Evolutionary conservation across 2,797 vertebrate genomes (phyloP).

Genomic region (Heterohyrax brucei): DNA sequence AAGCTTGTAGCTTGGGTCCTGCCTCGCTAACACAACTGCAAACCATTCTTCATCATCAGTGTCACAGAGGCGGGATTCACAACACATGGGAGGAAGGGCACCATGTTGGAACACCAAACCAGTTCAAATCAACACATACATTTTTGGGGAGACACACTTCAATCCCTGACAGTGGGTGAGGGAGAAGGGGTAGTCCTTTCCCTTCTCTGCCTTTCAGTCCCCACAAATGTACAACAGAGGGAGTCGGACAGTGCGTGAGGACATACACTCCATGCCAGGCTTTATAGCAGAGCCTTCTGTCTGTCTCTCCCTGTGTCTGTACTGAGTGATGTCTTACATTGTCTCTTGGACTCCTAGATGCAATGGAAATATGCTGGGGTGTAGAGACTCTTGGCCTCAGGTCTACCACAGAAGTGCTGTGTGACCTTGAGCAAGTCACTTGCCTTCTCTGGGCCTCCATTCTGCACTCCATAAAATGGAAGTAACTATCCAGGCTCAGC

Average conservation of each 20-base stretch:
- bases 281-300: neutral
- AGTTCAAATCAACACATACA: too few relatives aligned
- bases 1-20: too few relatives aligned
- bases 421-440: neutral
- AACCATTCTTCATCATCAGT: too few relatives aligned
- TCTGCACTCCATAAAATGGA: neutral
- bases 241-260: neutral
- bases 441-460: neutral
- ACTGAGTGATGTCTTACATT: neutral
- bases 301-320: neutral
- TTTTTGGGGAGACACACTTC: too few relatives aligned
- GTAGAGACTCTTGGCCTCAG: neutral
- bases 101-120: too few relatives aligned
- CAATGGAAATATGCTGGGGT: neutral
- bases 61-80: too few relatives aligned
- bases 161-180: too few relatives aligned
- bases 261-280: neutral
- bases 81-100: too few relatives aligned
- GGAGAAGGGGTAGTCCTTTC: neutral
- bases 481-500: neutral
- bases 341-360: neutral
- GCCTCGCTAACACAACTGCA: too few relatives aligned
- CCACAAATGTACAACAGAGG: neutral
- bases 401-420: neutral
- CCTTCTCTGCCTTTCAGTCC: neutral